Percentiles rank a stretch among this genome's conserved stretches.
Conservation (phyloP, 2,113 vertebrate genomes). For the Rhizomys pruinosus region DNA sequence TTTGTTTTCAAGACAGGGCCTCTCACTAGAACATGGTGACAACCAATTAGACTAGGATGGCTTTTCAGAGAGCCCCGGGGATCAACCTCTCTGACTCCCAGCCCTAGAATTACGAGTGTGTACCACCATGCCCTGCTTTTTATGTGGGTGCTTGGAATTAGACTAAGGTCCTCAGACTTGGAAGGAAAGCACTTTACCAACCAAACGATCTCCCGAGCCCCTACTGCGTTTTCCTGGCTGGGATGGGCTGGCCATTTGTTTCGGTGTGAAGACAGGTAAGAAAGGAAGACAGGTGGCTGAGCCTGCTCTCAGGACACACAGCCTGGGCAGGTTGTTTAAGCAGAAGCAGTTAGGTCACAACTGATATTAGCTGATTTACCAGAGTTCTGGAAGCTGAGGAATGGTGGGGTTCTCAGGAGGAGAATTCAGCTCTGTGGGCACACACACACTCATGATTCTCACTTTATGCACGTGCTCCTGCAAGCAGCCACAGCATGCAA, state of each 20-base stretch:
- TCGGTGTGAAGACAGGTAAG: neutral
- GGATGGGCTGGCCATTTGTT: neutral
- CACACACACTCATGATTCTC: neutral
- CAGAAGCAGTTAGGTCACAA: neutral
- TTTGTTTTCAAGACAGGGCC: too few species aligned
- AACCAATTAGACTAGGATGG: too few species aligned
- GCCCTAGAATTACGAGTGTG: neutral
- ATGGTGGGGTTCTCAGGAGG: neutral
- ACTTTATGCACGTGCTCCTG: neutral
- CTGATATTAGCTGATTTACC: neutral
- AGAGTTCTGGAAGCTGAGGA: neutral
- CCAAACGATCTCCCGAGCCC: neutral
- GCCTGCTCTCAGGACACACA: accelerated
- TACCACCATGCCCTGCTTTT: neutral
- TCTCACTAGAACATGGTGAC: too few species aligned
- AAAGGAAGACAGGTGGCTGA: accelerated
- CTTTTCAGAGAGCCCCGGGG: too few species aligned
- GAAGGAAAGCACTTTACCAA: neutral
- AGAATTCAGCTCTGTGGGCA: neutral
- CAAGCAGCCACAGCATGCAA: neutral
- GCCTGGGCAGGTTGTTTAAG: accelerated
- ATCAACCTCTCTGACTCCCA: too few species aligned
- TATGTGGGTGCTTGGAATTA: neutral
- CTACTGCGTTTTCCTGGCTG: too few species aligned
- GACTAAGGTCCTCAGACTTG: neutral